Base-by-base conservation (phyloP, 2,113 vertebrate species). In the Microcebus lehilahytsara region DNA sequence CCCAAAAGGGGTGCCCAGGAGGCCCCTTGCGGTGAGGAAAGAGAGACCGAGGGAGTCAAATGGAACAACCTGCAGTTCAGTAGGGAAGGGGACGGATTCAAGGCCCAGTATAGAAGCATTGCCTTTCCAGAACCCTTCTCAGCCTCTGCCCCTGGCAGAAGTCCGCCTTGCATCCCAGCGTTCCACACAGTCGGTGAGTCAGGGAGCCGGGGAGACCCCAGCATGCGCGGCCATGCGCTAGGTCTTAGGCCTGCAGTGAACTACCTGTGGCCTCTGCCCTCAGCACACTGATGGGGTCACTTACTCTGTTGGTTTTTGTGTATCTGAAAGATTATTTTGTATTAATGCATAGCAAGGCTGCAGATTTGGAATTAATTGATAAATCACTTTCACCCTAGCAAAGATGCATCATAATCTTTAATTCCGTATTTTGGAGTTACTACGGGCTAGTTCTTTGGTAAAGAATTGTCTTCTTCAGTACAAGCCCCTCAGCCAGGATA, bases 141-240 rank as follows among this genome's bases (percentile, higher is more conserved):
- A 5, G 0, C 34, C 30, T 58, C n/a, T 8, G 25, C 23, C 13
- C 27, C 79, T 64, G 25, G 7, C 1, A 2, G 72, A 83, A 17
- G 12, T 6, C 66, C 30, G 64, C n/a, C 0, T 0, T 0, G 1
- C 0, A 0, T 2, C 14, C 32, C 3, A 0, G 23, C 64, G 2
- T 25, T 16, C 2, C 23, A 17, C 11, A 1, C 0, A 22, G n/a
- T 19, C 71, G 9, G 0, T 17, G 34, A 37, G 20, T 17, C 71
- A 4, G 10, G 42, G 42, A 56, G 22, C 2, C 17, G 2, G 14
- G 1, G 32, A 27, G 9, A 79, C 62, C 1, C 11, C 1, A 23
- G 22, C 8, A 37, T 8, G 1, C 8, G 1, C 0, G 14, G 37
- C 1, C 9, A 9, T 8, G 12, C 17, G 2, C 37, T 11, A 17